Evolutionary conservation across 2,797 vertebrate genomes (phyloP), one percentile per base, ranked within the genome.

Genomic region (Petrocephalus schoutedeni): DNA sequence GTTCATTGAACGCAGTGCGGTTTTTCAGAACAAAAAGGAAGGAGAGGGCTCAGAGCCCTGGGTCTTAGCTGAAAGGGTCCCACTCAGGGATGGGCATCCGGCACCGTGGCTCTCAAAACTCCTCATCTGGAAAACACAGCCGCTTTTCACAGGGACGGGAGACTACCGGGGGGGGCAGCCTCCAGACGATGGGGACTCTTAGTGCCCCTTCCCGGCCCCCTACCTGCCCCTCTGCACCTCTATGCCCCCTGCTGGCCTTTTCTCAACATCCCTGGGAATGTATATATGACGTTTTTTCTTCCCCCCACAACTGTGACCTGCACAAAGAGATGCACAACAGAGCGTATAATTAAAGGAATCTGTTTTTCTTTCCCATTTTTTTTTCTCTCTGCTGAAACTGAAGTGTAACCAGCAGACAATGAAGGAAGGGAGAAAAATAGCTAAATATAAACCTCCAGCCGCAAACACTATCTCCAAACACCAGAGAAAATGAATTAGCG

Each of bases 101-200:
- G 88, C 85, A 58, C 88, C 28, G 89, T 89, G 86, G 86, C 94
- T 95, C 95, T 95, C 91, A 94, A 94, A 93, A 91, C 91, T 88
- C 82, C 89, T 94, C 92, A 91, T 90, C 90, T 92, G 92, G 93
- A 94, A 95, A 94, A 95, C 92, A 89, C 89, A 92, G 90, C 90
- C 71, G 92, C 90, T 91, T 93, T 92, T 89, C 88, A 92, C 91
- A 92, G 6, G 88, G 91, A 28, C 90, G 91, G 91, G 91, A 91
- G 91, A 86, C 89, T 87, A 54, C 28, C 28, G 59, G 86, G 57
- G 32, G 87, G 87, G 88, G 85, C 90, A 86, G 74, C 85, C 86
- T 86, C 74, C 56, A 51, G 89, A 56, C 83, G 92, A 95, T 94
- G 95, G 93, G 94, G 94, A 94, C 92, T 93, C 91, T 57, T 28